A percentile compares a stretch with the other conserved stretches of the same genome.
Conservation (phyloP, 1,140 invertebrate genomes). For the Drosophila paulistorum region DNA sequence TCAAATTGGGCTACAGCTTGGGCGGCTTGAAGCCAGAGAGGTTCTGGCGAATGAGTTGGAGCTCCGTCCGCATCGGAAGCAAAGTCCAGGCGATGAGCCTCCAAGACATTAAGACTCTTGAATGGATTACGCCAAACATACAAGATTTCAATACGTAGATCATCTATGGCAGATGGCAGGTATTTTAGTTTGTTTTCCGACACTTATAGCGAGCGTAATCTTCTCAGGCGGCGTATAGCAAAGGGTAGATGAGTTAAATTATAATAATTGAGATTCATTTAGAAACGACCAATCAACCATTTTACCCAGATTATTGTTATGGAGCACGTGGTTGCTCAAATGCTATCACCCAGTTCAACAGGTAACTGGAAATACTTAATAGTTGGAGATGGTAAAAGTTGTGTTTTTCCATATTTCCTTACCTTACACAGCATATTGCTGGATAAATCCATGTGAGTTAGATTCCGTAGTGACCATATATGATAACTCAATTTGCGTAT, state of each 20-base stretch:
- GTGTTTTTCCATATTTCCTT: no score
- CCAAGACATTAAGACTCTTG: slow-evolving; percentile 52
- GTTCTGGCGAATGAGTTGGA: slow-evolving; percentile 18
- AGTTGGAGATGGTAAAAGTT: neutral
- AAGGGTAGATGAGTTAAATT: slow-evolving; percentile 85
- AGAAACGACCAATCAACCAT: slow-evolving; percentile 87
- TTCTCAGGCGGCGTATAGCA: slow-evolving; percentile 85
- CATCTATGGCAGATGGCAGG: slow-evolving; percentile 82
- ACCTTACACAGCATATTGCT: slow-evolving; percentile 88
- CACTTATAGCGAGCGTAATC: slow-evolving; percentile 82
- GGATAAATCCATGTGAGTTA: slow-evolving; percentile 89
- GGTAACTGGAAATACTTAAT: slow-evolving; percentile 84
- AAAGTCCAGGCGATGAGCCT: slow-evolving; percentile 4
- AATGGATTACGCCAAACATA: slow-evolving; percentile 81
- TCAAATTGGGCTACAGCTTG: slow-evolving; percentile 57
- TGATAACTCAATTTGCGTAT: slow-evolving; percentile 87
- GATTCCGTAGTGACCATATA: slow-evolving; percentile 86
- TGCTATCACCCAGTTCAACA: slow-evolving; percentile 87
- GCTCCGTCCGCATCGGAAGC: neutral
- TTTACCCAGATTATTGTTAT: slow-evolving; percentile 88
- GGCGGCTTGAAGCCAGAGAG: slow-evolving; percentile 67
- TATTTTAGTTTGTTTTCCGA: slow-evolving; percentile 84
- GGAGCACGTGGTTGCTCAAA: slow-evolving; percentile 88
- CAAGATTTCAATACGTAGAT: slow-evolving; percentile 62
- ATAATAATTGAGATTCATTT: slow-evolving; percentile 86